Base-by-base conservation (phyloP, 1,140 invertebrate species). In the Phocides pigmalion region DNA sequence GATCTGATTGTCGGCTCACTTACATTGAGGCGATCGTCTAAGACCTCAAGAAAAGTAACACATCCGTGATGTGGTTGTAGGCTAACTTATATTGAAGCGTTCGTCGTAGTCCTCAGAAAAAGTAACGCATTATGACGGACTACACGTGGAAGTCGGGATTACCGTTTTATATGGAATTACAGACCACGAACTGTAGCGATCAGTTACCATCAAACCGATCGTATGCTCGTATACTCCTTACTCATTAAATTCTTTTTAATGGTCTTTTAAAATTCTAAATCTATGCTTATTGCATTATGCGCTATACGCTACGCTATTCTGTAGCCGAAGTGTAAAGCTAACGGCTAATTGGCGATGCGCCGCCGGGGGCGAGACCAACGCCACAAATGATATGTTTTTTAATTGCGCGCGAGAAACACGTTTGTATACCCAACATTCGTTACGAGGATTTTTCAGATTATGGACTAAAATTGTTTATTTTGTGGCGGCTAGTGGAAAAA, bases 331-430 rank as follows among this genome's bases (percentile, higher is more conserved):
- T 20, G 20, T 56, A 15, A 51, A 42, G n/a, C 20, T 15, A 19
- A 15, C 32, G 22, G 56, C 63, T 76, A 76, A 76, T 76, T 76
- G 74, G 71, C 62, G 74, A 63, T 47, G 61, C 64, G 49, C 46
- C 56, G 74, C 74, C 74, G 69, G 66, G 66, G 74, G 74, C 64
- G 42, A 39, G 17, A 61, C 20, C 59, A 44, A 68, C 54, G 64
- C 61, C 61, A 64, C 72, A 66, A 67, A 67, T 64, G 70, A 74
- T 74, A 69, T 70, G 68, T 68, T 70, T 74, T 74, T 74, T 70
- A 70, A 74, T 70, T 74, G 71, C 66, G 28, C 50, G 17, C 5
- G 8, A 53, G 37, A 42, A 42, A 56, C 53, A 42, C 12, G 37
- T 56, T 56, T 56, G 53, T 41, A 4, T 41, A 56, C 19, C 50